phyloP scores from a whole-genome alignment of 2,797 vertebrate genomes.

The Pangasius krempfi region DNA sequence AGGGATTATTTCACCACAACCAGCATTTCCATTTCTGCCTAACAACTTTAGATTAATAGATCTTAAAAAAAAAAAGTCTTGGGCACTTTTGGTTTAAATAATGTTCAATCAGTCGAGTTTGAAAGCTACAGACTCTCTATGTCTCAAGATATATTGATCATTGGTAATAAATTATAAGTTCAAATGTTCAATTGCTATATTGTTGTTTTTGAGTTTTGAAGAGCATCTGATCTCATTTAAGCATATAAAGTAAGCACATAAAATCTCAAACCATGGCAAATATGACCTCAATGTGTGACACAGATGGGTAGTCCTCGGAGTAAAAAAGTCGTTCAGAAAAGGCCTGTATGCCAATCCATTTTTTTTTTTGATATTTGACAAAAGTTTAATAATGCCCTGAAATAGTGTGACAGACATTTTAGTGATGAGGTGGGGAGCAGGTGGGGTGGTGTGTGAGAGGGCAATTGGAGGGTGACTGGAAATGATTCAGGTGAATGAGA shows the following conservation, averaged over 20 bases:
- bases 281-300: slow-evolving; percentile 49
- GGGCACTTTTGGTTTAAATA: not conserved
- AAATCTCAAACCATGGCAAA: slow-evolving; percentile 50
- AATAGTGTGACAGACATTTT: slow-evolving; percentile 30
- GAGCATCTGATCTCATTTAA: slow-evolving; percentile 45
- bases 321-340: not conserved
- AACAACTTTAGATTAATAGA: not conserved
- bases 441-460: slow-evolving; percentile 13
- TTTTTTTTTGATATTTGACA: not conserved
- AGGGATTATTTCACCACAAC: not conserved
- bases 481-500: slow-evolving; percentile 20
- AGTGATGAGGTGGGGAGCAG: slow-evolving; percentile 9
- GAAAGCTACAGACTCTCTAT: not conserved
- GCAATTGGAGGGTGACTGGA: slow-evolving; percentile 1
- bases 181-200: not conserved
- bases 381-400: slow-evolving; percentile 22
- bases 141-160: not conserved
- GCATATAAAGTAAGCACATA: not conserved
- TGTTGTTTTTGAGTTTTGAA: not conserved
- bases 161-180: not conserved
- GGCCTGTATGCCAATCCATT: not conserved
- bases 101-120: not conserved
- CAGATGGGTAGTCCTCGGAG: not conserved
- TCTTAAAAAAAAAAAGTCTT: not conserved
- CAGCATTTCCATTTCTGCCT: not conserved